Conservation (phyloP, 2,888 invertebrate genomes). For the Leucophenga maculata region DNA sequence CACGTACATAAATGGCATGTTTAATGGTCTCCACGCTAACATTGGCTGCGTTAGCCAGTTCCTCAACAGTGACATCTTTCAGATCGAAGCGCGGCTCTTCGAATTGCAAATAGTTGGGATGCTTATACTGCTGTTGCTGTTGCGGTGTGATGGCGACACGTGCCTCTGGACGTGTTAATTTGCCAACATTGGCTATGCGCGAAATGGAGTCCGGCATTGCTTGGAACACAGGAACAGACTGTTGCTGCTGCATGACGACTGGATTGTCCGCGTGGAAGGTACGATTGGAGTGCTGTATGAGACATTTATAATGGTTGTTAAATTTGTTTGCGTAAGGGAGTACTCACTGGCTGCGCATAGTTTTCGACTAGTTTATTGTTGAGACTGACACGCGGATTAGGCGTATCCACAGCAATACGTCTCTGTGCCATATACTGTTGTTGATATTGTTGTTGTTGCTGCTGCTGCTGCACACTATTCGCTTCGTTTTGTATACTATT, state of each 20-base stretch:
- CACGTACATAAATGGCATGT: conserved; percentile 80
- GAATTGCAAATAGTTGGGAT: conserved; percentile 67
- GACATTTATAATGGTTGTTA: no score
- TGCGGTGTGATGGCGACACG: conserved; percentile 21
- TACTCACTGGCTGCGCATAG: conserved; percentile 53
- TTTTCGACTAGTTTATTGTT: conserved; percentile 61
- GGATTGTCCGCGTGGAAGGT: conserved; percentile 67
- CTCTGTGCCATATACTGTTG: conserved; percentile 46
- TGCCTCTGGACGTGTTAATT: conserved; percentile 29
- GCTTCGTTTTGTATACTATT: conserved; percentile 2
- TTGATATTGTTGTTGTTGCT: no score
- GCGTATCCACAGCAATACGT: conserved; percentile 62
- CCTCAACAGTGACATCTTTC: conserved; percentile 72
- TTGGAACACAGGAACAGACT: conserved; percentile 74
- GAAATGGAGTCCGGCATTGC: conserved; percentile 75
- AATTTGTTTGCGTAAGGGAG: neutral
- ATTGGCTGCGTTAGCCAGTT: conserved; percentile 81
- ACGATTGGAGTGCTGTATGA: conserved; percentile 62
- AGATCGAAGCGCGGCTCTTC: conserved; percentile 68
- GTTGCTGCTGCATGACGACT: conserved; percentile 52
- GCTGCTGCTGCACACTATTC: no score
- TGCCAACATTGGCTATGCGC: conserved; percentile 56
- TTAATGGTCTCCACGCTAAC: conserved; percentile 85
- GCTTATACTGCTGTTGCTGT: conserved; percentile 28
- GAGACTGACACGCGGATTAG: conserved; percentile 62